Conservation (phyloP, 37 sponge, comb jelly and placozoan genomes). For the Hexactinellida sp. region DNA sequence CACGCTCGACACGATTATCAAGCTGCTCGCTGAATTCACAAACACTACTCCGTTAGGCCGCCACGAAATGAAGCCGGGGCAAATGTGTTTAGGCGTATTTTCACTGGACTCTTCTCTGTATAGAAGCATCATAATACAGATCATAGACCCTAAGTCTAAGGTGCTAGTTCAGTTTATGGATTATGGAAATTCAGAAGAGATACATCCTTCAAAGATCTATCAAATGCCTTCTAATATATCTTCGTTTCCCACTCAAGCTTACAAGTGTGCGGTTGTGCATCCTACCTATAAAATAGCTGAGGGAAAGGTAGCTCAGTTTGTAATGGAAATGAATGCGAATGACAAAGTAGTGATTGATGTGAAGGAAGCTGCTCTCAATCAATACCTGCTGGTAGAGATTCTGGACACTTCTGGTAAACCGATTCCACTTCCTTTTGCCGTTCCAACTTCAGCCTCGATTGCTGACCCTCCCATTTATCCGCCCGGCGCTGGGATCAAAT, state of each 20-base stretch:
- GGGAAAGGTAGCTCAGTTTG: neutral
- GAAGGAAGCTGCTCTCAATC: neutral
- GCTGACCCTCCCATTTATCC: neutral
- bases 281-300: neutral
- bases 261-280: neutral
- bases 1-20: neutral
- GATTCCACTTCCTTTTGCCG: conserved; percentile 13
- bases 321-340: neutral
- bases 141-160: neutral
- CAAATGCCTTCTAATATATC: conserved; percentile 14
- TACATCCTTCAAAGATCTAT: neutral
- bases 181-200: neutral
- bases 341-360: neutral
- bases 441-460: neutral
- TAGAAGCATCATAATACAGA: neutral
- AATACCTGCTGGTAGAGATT: neutral
- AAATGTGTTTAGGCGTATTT: neutral
- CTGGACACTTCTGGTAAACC: conserved; percentile 3
- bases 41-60: neutral
- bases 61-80: neutral
- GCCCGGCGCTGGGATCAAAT: neutral
- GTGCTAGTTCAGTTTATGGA: neutral
- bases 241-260: neutral
- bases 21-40: neutral
- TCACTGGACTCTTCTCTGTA: neutral